A percentile compares a stretch with the other conserved stretches of the same genome.
These are phyloP conservation scores for Sus cebifrons DNA, from an alignment of 2,797 vertebrate genomes.

Conservation along the genomic window DNA sequence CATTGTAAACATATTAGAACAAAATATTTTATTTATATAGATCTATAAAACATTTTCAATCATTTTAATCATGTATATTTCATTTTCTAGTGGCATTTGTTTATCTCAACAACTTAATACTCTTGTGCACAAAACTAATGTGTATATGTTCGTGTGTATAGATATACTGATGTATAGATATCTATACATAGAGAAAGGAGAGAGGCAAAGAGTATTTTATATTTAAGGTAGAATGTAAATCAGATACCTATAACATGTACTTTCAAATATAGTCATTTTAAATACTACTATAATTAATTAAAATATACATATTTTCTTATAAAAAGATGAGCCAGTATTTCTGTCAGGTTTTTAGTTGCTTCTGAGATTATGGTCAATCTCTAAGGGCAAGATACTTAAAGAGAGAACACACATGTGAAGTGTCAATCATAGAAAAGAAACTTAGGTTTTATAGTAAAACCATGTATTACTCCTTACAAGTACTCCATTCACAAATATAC, in stretches of 20 bases:
- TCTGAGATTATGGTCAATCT: not conserved
- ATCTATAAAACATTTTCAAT: not conserved
- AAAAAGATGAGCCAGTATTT: not conserved
- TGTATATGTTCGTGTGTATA: not conserved
- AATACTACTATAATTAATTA: not conserved
- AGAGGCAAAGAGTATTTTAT: not conserved
- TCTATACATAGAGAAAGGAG: not conserved
- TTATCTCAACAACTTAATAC: not conserved
- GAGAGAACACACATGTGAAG: not conserved
- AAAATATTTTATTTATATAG: conserved; percentile 21
- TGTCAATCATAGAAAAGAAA: not conserved
- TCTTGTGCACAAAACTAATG: not conserved
- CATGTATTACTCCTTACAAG: not conserved
- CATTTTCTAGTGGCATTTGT: not conserved
- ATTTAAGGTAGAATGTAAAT: not conserved
- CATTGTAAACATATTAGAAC: not conserved
- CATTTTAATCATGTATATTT: not conserved
- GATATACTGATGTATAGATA: too few species aligned
- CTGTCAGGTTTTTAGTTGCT: not conserved
- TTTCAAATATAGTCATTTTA: conserved; percentile 32
- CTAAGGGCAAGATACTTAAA: not conserved
- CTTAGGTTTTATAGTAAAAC: not conserved
- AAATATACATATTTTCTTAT: not conserved
- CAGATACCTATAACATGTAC: not conserved
- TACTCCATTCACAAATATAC: not conserved